Conservation (phyloP, 35 echinoderm and acorn worm species). For the Anneissia japonica region DNA sequence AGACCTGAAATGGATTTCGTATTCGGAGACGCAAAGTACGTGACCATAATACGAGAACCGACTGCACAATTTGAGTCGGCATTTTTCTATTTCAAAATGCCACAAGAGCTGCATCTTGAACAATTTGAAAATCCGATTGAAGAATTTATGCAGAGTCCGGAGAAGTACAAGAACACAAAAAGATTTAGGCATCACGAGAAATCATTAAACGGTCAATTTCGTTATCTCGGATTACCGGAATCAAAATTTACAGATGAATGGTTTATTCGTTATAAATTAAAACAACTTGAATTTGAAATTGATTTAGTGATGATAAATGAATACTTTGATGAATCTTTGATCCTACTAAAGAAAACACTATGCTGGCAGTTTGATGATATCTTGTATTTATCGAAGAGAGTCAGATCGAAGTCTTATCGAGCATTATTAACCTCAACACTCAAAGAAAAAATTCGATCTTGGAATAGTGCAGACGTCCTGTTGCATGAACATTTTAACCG, state of each 20-base stretch:
- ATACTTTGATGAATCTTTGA: constrained; percentile 14
- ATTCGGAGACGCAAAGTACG: neutral
- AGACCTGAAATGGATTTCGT: neutral
- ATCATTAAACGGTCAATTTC: neutral
- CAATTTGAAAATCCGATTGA: neutral
- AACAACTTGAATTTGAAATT: neutral
- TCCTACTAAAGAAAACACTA: neutral
- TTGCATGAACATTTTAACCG: constrained; percentile 73
- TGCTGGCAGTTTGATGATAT: constrained; percentile 2
- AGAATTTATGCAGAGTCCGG: neutral
- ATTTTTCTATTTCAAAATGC: neutral
- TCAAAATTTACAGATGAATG: neutral
- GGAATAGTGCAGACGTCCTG: constrained; percentile 58
- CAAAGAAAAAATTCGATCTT: constrained; percentile 33
- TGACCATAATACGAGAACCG: neutral
- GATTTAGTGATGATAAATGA: neutral
- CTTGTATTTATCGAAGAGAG: neutral
- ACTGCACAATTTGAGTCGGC: neutral
- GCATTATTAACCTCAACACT: neutral
- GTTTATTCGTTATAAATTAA: neutral
- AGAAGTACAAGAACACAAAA: neutral
- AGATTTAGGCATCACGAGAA: neutral
- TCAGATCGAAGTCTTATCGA: neutral
- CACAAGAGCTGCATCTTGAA: neutral
- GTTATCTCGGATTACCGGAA: neutral